phyloP scores from a whole-genome alignment of 2,888 invertebrate genomes.

The Heliconius hortense region DNA sequence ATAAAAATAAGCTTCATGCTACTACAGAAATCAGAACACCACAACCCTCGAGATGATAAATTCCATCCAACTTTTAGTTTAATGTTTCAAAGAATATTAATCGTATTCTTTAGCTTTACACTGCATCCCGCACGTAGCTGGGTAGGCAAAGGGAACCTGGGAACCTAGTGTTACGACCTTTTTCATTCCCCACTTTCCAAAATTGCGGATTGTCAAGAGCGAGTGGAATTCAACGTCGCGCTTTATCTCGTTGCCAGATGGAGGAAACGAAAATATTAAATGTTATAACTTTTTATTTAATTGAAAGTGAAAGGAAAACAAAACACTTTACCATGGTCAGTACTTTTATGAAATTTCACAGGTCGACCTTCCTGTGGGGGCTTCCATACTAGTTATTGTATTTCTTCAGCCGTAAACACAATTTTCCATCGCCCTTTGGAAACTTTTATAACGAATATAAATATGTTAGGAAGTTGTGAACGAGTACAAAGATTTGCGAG shows the following conservation, averaged over 20 bases:
- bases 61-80: background rate
- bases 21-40: background rate
- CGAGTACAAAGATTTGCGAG: background rate
- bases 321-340: background rate
- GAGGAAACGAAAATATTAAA: too few relatives aligned
- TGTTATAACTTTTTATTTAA: background rate
- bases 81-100: background rate
- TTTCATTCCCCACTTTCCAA: too few relatives aligned
- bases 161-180: too few relatives aligned
- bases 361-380: background rate
- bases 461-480: slow-evolving; percentile 6
- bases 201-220: too few relatives aligned
- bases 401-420: slow-evolving; percentile 9
- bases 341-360: background rate
- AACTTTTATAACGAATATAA: slow-evolving; percentile 7
- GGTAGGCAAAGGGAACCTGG: too few relatives aligned
- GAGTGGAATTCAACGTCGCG: too few relatives aligned
- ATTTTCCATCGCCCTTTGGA: slow-evolving; percentile 2
- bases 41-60: background rate
- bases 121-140: background rate
- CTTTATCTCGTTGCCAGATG: too few relatives aligned
- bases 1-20: slow-evolving; percentile 3
- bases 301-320: background rate
- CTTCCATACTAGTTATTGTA: background rate
- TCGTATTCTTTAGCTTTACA: background rate